A percentile compares a stretch with the other conserved stretches of the same genome.
phyloP scores from a whole-genome alignment of 2,113 vertebrate species.

The Chaetura pelagica region DNA sequence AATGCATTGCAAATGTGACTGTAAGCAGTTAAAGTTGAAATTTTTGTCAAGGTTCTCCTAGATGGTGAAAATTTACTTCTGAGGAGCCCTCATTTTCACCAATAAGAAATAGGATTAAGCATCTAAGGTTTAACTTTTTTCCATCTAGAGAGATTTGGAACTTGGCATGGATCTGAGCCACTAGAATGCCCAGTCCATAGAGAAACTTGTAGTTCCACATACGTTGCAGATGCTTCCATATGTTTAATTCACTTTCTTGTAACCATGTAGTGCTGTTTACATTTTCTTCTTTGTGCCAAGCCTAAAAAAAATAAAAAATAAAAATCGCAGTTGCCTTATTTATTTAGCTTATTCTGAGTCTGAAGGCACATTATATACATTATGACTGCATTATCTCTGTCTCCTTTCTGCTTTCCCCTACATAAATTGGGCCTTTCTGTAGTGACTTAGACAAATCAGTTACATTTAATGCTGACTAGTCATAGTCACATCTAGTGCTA shows the following conservation, averaged over 20 bases:
- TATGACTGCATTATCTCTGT: not conserved
- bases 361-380: not conserved
- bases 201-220: not conserved
- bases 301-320: not conserved
- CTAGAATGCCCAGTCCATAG: not conserved
- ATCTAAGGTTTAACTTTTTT: not conserved
- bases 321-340: not conserved
- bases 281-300: not conserved
- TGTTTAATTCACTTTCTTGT: not conserved
- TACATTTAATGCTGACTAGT: not conserved
- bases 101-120: not conserved
- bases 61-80: not conserved
- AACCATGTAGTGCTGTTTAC: not conserved
- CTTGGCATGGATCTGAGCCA: not conserved
- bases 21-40: not conserved
- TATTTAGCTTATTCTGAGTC: not conserved
- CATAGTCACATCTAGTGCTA: not conserved
- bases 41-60: not conserved
- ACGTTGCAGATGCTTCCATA: not conserved
- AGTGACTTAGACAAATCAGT: not conserved
- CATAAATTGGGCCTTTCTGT: not conserved
- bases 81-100: not conserved
- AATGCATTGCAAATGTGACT: not conserved
- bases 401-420: not conserved
- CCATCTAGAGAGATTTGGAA: not conserved